Base-by-base conservation (phyloP, 2,888 invertebrate species). In the Ormyrus labotus region DNA sequence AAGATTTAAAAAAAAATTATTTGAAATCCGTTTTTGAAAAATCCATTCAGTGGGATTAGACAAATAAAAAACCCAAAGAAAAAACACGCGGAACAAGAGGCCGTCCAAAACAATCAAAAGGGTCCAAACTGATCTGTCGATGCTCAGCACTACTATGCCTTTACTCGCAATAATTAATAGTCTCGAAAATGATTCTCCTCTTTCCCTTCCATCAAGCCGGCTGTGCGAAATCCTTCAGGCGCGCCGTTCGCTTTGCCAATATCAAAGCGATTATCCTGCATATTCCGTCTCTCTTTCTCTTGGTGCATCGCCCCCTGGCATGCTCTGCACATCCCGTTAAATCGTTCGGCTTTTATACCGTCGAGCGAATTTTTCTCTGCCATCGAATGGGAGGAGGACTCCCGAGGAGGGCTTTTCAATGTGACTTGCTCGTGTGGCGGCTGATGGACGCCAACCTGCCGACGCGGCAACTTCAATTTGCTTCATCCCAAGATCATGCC, bases 391-490 rank as follows among this genome's bases (percentile, higher is more conserved):
- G 10, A 11, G 34, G 34, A 34, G 34, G 34, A 34, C 34, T 34
- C 3, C 34, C 34, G 19, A 34, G 34, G 71, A 4, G 47, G 65
- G 53, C 55, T 48, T 69, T 69, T 68, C 69, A 61, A 69, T 69
- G 53, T 60, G 67, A 67, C 67, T 67, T 48, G 67, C 50, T 60
- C 19, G 51, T 53, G 9, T 61, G 53, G 45, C n/a, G 45, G 10
- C 68, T 72, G 78, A 73, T 63, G 55, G 68, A 78, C 61, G 67
- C 48, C 50, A 6, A 63, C 47, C 34, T 78, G 67, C 64, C 67
- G 64, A 67, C 67, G 68, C 55, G 57, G 78, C 78, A 73, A 73
- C 72, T 78, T 78, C 68, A 68, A 78, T 68, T 73, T 61, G 67
- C 67, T 34, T 73, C 65, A 53, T 78, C 51, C 48, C 51, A 34